phyloP scores from a whole-genome alignment of 2,888 invertebrate species.

The Smittia sp. region DNA sequence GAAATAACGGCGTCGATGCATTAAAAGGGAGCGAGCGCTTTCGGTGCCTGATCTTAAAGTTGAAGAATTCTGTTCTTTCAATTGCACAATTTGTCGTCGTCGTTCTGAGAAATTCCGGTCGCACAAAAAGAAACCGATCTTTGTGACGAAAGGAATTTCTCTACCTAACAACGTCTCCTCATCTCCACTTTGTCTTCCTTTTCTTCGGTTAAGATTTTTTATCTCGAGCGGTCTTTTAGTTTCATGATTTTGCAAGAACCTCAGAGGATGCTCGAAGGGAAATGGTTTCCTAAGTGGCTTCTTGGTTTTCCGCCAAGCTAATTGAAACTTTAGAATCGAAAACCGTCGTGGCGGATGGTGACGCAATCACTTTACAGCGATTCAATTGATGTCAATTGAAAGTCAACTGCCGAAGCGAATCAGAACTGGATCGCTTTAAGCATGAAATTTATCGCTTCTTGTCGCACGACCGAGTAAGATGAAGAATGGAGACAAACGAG shows the following conservation, averaged over 20 bases:
- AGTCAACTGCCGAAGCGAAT: slow-evolving; percentile 1
- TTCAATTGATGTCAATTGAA: slow-evolving; percentile 19
- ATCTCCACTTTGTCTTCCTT: background rate
- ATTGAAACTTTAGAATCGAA: background rate
- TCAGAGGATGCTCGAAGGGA: background rate
- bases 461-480: too few relatives aligned
- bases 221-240: background rate
- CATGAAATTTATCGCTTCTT: background rate
- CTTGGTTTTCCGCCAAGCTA: background rate
- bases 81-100: slow-evolving; percentile 1
- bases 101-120: background rate
- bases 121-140: background rate
- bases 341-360: background rate
- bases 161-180: background rate
- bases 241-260: background rate
- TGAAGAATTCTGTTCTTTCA: background rate
- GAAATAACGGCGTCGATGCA: background rate
- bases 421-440: slow-evolving; percentile 3
- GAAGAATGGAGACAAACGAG: background rate
- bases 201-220: background rate
- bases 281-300: slow-evolving; percentile 5
- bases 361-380: slow-evolving; percentile 1
- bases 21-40: background rate
- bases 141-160: slow-evolving; percentile 2
- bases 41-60: background rate